Evolutionary conservation across 2,113 vertebrate species (phyloP).

Genomic region (Sylvia atricapilla): DNA sequence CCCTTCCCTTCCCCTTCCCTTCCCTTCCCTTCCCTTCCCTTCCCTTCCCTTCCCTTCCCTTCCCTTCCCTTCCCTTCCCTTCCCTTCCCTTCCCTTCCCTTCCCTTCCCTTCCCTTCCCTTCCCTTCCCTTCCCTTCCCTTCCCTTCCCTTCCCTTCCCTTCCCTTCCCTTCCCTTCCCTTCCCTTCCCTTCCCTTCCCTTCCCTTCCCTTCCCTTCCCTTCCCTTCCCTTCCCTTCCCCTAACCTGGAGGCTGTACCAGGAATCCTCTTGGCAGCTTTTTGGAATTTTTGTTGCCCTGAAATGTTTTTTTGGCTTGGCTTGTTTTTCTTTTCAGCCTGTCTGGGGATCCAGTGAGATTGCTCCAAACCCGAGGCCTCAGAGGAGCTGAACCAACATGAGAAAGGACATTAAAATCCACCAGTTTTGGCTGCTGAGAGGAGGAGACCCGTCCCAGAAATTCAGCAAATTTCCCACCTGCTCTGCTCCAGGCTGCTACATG

Average conservation of each 20-base stretch:
- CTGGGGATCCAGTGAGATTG: accelerated
- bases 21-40: too few species aligned
- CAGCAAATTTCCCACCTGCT: background rate
- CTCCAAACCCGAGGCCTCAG: accelerated
- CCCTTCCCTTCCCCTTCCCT: too few species aligned
- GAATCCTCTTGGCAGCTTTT: background rate
- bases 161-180: too few species aligned
- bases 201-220: too few species aligned
- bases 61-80: too few species aligned
- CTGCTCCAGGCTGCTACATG: background rate
- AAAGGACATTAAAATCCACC: background rate
- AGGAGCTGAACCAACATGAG: background rate
- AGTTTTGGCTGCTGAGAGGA: background rate
- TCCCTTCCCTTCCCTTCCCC: too few species aligned
- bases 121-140: too few species aligned
- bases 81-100: too few species aligned
- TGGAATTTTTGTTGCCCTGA: background rate
- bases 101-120: too few species aligned
- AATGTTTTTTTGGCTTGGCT: background rate
- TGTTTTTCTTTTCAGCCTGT: background rate
- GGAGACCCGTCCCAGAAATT: background rate
- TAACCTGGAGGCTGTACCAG: background rate
- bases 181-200: too few species aligned
- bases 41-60: too few species aligned
- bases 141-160: too few species aligned